A percentile compares a stretch with the other conserved stretches of the same genome.
Conservation (phyloP, 2,888 invertebrate genomes). For the Syrista parreyssii region DNA sequence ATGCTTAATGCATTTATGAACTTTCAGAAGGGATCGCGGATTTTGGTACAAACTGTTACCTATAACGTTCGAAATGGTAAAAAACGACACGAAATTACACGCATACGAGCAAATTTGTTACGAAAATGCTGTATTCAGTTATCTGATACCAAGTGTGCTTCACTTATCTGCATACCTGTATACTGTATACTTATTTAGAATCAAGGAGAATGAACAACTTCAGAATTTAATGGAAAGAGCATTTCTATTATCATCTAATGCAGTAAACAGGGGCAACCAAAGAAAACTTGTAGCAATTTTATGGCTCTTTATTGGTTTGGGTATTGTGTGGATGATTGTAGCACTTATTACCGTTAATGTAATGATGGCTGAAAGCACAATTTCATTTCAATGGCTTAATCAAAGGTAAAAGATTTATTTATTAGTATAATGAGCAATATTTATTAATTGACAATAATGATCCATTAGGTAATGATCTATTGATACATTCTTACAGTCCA, state of each 20-base stretch:
- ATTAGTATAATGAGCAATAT: conserved; percentile 9
- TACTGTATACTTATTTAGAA: conserved; percentile 78
- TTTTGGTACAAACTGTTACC: conserved; percentile 72
- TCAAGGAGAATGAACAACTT: conserved; percentile 84
- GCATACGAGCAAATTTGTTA: conserved; percentile 75
- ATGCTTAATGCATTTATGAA: not conserved
- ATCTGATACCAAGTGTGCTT: conserved; percentile 78
- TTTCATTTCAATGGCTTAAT: conserved; percentile 76
- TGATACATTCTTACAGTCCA: conserved; percentile 65
- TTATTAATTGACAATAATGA: conserved; percentile 2
- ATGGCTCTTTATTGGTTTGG: conserved; percentile 79
- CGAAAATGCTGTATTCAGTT: conserved; percentile 78
- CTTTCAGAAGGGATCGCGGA: conserved; percentile 76
- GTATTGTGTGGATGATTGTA: conserved; percentile 77
- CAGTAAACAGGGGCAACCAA: conserved; percentile 76
- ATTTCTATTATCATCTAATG: conserved; percentile 79
- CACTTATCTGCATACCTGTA: conserved; percentile 81
- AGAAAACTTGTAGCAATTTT: conserved; percentile 76
- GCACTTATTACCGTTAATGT: conserved; percentile 75
- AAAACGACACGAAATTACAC: conserved; percentile 59
- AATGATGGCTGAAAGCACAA: conserved; percentile 73
- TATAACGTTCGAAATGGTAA: conserved; percentile 32
- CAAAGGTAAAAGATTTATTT: conserved; percentile 65
- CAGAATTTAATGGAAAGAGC: conserved; percentile 87
- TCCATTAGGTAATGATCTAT: not conserved